Evolutionary conservation across 2,888 invertebrate genomes (phyloP).

Genomic region (Sminthurinus aureus): DNA sequence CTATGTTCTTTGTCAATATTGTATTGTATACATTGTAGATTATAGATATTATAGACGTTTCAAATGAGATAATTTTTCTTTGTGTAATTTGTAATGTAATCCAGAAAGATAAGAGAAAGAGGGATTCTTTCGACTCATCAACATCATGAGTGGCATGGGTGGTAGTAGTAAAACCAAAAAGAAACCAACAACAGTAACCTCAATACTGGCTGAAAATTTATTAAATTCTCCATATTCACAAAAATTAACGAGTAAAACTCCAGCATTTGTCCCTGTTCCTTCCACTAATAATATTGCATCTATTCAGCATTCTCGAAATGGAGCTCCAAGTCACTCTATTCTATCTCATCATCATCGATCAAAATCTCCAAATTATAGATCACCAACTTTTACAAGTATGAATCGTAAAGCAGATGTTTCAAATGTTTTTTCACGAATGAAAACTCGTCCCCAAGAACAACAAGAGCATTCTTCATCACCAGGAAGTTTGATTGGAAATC

Average conservation of each 20-base stretch:
- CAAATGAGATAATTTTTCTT: too few relatives aligned
- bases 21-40: too few relatives aligned
- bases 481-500: background rate
- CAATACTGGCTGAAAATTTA: background rate
- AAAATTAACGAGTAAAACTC: background rate
- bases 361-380: background rate
- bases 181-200: background rate
- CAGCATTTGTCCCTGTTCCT: background rate
- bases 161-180: background rate
- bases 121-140: too few relatives aligned
- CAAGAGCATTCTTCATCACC: background rate
- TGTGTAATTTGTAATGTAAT: too few relatives aligned
- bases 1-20: too few relatives aligned
- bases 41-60: too few relatives aligned
- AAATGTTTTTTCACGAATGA: background rate
- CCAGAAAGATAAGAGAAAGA: too few relatives aligned
- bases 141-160: too few relatives aligned
- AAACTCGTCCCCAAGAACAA: background rate
- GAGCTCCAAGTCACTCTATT: background rate
- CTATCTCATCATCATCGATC: background rate
- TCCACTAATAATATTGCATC: too few relatives aligned
- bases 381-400: conserved; percentile 2
- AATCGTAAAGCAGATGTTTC: conserved; percentile 10
- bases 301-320: background rate
- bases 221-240: background rate